These are phyloP conservation scores for Orientallactaga sibirica DNA, from an alignment of 2,797 vertebrate species.

Conservation along the genomic window DNA sequence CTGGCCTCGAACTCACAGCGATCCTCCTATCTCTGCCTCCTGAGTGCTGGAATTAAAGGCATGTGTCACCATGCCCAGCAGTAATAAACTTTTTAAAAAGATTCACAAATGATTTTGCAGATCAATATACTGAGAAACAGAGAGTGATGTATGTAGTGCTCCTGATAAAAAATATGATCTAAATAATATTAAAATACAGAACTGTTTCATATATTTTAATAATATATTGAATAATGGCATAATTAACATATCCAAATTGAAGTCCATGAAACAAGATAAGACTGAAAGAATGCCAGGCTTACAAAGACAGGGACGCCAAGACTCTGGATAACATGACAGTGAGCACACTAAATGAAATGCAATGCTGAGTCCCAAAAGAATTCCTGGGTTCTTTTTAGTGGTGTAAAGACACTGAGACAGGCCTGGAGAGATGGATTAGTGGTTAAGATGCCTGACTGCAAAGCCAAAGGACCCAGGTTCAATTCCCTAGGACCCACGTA, in stretches of 20 bases:
- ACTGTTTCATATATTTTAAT: too few relatives aligned
- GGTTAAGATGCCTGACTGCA: too few relatives aligned
- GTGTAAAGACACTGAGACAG: neutral
- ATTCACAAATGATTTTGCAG: neutral
- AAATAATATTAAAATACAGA: neutral
- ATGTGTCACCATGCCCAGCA: neutral
- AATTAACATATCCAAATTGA: neutral
- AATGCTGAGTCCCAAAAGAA: neutral
- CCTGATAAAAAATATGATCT: neutral
- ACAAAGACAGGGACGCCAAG: neutral
- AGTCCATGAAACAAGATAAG: neutral
- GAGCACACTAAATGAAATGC: neutral
- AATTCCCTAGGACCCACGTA: too few relatives aligned
- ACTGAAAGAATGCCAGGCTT: neutral
- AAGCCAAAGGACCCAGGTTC: too few relatives aligned
- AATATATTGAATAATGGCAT: neutral
- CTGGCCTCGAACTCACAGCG: too few relatives aligned
- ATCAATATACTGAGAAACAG: neutral
- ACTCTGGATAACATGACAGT: constrained; percentile 38
- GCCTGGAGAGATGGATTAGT: too few relatives aligned
- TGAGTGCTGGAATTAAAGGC: too few relatives aligned
- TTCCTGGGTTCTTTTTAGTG: constrained; percentile 1
- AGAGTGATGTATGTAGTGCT: neutral
- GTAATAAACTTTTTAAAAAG: neutral
- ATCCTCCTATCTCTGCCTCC: too few relatives aligned